Percentiles rank a stretch among this genome's conserved stretches.
phyloP scores from a whole-genome alignment of 2,797 vertebrate species.

The Helarctos malayanus region DNA sequence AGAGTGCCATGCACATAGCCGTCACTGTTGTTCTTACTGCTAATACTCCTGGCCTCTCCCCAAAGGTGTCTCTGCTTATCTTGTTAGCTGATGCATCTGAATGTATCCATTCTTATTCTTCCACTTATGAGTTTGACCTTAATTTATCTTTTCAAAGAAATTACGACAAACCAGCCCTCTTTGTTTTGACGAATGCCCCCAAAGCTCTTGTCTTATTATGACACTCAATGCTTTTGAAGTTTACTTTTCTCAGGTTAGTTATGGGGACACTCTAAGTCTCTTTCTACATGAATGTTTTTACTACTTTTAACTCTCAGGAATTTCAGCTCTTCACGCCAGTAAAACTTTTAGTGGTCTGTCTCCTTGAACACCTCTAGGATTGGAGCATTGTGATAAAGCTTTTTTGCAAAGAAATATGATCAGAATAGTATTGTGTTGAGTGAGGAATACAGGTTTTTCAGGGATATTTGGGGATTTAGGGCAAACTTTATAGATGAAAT shows the following conservation, averaged over 20 bases:
- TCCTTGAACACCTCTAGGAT: not conserved
- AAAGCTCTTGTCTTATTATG: not conserved
- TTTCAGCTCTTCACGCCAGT: not conserved
- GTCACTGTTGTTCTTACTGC: not conserved
- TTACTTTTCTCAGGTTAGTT: constrained; percentile 6
- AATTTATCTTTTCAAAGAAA: constrained; percentile 43
- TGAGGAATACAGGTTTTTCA: not conserved
- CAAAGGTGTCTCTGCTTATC: not conserved
- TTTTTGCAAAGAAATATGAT: constrained; percentile 18
- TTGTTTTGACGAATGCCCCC: not conserved
- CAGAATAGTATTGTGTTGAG: not conserved
- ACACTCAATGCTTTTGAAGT: not conserved
- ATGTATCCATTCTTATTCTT: not conserved
- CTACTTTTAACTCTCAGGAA: not conserved
- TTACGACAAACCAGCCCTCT: not conserved
- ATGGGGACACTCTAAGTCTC: not conserved
- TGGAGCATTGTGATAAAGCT: not conserved
- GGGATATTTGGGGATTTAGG: not conserved
- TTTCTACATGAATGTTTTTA: not conserved
- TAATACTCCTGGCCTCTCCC: not conserved
- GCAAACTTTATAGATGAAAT: not conserved
- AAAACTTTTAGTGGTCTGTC: not conserved
- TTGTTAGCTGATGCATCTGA: not conserved
- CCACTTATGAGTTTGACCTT: not conserved
- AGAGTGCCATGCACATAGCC: not conserved